Percentiles rank a stretch among this genome's conserved stretches.
Evolutionary conservation across 2,113 vertebrate species (phyloP).

Genomic region (Haplochromis burtoni): DNA sequence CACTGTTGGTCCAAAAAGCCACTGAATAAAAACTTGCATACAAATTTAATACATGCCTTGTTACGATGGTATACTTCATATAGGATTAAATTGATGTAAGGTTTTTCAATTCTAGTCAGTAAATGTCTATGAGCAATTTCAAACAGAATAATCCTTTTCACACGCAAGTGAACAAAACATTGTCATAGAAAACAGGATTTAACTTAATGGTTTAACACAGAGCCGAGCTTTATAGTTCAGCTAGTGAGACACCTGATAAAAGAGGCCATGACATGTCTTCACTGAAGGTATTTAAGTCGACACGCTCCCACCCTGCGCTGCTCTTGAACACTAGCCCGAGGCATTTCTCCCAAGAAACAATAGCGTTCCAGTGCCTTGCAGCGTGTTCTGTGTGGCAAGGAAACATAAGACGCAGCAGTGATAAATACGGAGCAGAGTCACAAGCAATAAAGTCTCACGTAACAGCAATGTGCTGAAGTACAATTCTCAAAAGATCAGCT

Average conservation of each 20-base stretch:
- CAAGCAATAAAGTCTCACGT: neutral
- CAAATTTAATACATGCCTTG: neutral
- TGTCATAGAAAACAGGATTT: slow-evolving; percentile 70
- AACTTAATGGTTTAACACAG: slow-evolving; percentile 64
- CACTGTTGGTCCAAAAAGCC: neutral
- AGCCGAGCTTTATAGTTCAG: slow-evolving; percentile 60
- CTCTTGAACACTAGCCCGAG: slow-evolving; percentile 61
- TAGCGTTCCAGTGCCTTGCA: slow-evolving; percentile 24
- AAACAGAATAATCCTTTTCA: slow-evolving; percentile 39
- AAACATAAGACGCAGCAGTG: slow-evolving; percentile 9
- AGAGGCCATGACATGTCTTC: slow-evolving; percentile 58
- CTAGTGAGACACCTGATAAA: slow-evolving; percentile 63
- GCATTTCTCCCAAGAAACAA: slow-evolving; percentile 61
- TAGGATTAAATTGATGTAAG: neutral
- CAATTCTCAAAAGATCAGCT: neutral
- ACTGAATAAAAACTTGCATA: neutral
- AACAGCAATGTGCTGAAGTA: neutral
- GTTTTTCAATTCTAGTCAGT: neutral
- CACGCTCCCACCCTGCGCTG: slow-evolving; percentile 57
- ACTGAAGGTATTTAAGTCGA: slow-evolving; percentile 65
- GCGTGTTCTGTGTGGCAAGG: slow-evolving; percentile 31
- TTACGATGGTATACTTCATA: neutral
- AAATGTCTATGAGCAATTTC: neutral
- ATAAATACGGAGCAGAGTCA: neutral
- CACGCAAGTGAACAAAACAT: slow-evolving; percentile 37